A percentile compares a stretch with the other conserved stretches of the same genome.
These are phyloP conservation scores for Microctonus brassicae DNA, from an alignment of 2,888 invertebrate species.

Conservation along the genomic window DNA sequence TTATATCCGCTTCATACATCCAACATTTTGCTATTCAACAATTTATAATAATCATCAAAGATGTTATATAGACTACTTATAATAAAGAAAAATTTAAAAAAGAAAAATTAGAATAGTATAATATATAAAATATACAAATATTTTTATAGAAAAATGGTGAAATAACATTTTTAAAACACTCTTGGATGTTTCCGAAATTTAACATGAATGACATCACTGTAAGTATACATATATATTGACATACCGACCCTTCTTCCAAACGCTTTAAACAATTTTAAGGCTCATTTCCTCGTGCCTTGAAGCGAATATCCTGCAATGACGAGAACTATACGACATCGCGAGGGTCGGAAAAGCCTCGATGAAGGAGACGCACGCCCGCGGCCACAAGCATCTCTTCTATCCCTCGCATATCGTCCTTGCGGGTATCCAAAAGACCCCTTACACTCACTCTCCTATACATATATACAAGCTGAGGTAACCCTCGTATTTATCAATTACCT, in stretches of 20 bases:
- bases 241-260: conserved; percentile 60
- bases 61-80: too few species aligned
- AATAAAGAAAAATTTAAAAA: too few species aligned
- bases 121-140: too few species aligned
- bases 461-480: conserved; percentile 56
- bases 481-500: conserved; percentile 70
- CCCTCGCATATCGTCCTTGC: conserved; percentile 49
- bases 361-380: conserved; percentile 37
- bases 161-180: neutral
- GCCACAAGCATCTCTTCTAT: conserved; percentile 56
- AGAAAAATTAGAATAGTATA: too few species aligned
- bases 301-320: conserved; percentile 64
- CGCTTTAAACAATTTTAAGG: conserved; percentile 70
- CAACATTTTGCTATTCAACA: neutral
- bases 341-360: conserved; percentile 46
- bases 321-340: neutral
- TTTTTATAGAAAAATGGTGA: too few species aligned
- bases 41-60: neutral
- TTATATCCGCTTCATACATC: neutral
- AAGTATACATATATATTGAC: too few species aligned
- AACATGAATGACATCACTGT: conserved; percentile 36
- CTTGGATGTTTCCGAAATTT: conserved; percentile 16
- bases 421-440: conserved; percentile 40
- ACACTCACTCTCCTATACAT: conserved; percentile 20
- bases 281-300: conserved; percentile 68